phyloP scores from a whole-genome alignment of 2,888 invertebrate species.

The Notodonta ziczac region DNA sequence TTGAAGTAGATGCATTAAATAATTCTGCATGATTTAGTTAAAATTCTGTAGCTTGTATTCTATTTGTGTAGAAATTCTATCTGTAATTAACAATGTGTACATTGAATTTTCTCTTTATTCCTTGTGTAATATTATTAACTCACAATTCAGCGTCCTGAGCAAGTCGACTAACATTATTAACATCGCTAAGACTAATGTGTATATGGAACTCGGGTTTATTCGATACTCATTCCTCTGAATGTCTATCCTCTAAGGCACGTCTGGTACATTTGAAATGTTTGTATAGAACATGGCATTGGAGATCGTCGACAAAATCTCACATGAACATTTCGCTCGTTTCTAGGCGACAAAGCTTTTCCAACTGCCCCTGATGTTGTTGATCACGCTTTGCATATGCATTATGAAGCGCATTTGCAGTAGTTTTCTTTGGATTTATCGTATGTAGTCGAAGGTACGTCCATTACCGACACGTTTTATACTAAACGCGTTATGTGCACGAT shows the following conservation, averaged over 20 bases:
- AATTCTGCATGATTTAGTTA: conserved; percentile 23
- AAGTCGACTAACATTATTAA: conserved; percentile 69
- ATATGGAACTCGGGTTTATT: conserved; percentile 31
- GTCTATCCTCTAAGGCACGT: conserved; percentile 37
- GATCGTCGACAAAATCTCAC: conserved; percentile 59
- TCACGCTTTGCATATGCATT: conserved; percentile 86
- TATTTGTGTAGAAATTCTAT: conserved; percentile 47
- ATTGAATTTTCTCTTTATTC: conserved; percentile 35
- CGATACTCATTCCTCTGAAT: conserved; percentile 29
- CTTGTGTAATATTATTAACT: conserved; percentile 63
- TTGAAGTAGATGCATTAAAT: conserved; percentile 4
- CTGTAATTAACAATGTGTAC: conserved; percentile 48
- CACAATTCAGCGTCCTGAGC: conserved; percentile 60
- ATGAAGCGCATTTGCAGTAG: conserved; percentile 86
- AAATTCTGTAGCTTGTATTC: conserved; percentile 43
- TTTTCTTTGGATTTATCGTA: conserved; percentile 85
- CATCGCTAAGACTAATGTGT: conserved; percentile 52
- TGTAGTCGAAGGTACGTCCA: conserved; percentile 85
- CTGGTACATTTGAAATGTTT: conserved; percentile 33
- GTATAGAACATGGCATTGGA: conserved; percentile 49
- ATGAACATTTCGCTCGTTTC: conserved; percentile 81
- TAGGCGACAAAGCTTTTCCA: conserved; percentile 84
- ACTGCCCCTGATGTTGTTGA: conserved; percentile 85
- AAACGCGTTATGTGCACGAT: conserved; percentile 71
- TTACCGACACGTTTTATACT: conserved; percentile 76